Evolutionary conservation across 2,113 vertebrate genomes (phyloP), one percentile per base, ranked within the genome.

Genomic region (Benitochromis conjunctus): DNA sequence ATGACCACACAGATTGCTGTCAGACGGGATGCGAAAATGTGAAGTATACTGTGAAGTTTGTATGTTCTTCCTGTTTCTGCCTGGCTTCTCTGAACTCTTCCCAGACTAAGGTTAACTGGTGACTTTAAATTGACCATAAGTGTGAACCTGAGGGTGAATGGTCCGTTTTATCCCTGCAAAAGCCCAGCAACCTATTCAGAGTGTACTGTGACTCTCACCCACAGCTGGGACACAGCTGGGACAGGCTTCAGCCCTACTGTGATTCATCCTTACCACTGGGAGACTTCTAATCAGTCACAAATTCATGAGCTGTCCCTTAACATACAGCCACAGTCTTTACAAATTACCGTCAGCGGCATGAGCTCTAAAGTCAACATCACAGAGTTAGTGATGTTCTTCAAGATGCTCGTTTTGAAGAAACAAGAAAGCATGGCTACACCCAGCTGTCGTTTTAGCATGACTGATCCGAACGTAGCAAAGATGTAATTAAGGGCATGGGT

Each of bases 41-140:
- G 26, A 26, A 26, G 26, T 26, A 26, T 3, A 24, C 62, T 66
- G 36, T 66, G 7, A 38, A 19, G 34, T 66, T 66, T 64, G 31
- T 36, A n/a, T 12, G 31, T n/a, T 13, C 2, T 66, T 66, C 34
- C 62, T 6, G 38, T 66, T 64, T 64, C 34, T 66, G 62, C 34
- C 1, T 0, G 10, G 1, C 9, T 64, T 0, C 62, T 62, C 62
- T 2, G 2, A 66, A 21, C 38, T 66, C 19, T 66, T 66, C 34
- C 34, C 1, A 6, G 38, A 0, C 19, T 5, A 29, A 31, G 14
- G 57, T 58, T 58, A 60, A 60, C 26, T 60, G 57, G 26, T 60
- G 57, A 60, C 14, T 60, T 60, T 62, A 36, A 36, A 7, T 19
- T 4, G 31, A 18, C 34, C 19, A 12, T 38, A n/a, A 18, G 34